These are phyloP conservation scores for Dolichoris vasculosae DNA, from an alignment of 1,140 invertebrate species.

Conservation along the genomic window DNA sequence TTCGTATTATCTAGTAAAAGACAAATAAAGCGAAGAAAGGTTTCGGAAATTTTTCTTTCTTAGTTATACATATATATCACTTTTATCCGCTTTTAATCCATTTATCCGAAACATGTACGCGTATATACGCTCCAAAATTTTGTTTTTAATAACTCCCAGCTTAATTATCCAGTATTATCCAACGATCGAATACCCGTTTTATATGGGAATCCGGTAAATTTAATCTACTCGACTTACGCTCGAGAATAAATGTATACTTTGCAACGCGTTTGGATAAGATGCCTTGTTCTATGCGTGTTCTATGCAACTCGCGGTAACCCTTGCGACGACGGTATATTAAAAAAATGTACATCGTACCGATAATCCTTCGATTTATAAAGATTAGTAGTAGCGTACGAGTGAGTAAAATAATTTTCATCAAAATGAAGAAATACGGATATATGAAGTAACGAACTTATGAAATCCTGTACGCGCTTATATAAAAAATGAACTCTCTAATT, in stretches of 20 bases:
- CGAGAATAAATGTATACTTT: no score
- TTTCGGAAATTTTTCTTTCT: not conserved
- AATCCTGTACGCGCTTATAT: not conserved
- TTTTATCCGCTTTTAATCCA: not conserved
- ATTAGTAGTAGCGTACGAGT: not conserved
- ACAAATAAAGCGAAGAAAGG: constrained; percentile 10
- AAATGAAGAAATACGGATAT: not conserved
- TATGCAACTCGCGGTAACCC: no score
- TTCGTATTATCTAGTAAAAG: not conserved
- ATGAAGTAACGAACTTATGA: not conserved
- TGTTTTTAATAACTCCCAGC: not conserved
- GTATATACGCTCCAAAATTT: not conserved
- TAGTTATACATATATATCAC: not conserved
- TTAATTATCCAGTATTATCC: no score
- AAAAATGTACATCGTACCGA: no score
- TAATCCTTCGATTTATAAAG: no score
- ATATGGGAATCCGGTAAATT: no score
- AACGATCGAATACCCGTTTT: no score
- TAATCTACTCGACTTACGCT: no score
- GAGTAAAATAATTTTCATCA: not conserved
- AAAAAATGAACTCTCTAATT: not conserved
- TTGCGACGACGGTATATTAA: no score
- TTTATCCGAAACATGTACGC: not conserved
- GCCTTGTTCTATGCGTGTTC: no score
- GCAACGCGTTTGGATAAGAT: no score